Conservation (phyloP, 2,888 invertebrate genomes). For the Tachystola acroxantha region DNA sequence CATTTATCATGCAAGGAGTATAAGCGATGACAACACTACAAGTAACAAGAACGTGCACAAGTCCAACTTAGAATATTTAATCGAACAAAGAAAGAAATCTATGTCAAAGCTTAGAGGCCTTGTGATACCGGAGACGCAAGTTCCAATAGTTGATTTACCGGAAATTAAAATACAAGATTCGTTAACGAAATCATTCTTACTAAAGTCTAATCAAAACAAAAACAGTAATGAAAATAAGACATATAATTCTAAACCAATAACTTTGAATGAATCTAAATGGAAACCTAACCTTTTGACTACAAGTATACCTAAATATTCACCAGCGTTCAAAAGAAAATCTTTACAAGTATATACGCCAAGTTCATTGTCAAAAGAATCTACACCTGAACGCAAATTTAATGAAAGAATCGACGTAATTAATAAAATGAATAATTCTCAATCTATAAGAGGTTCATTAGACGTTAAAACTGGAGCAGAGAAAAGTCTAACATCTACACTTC, state of each 20-base stretch:
- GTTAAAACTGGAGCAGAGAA: conserved; percentile 36
- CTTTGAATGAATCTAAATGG: conserved; percentile 62
- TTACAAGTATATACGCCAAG: conserved; percentile 80
- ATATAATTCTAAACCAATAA: conserved; percentile 41
- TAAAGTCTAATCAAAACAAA: conserved; percentile 47
- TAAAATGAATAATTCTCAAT: conserved; percentile 34
- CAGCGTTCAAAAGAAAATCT: conserved; percentile 88
- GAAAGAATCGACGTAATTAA: conserved; percentile 46
- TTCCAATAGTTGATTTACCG: conserved; percentile 85
- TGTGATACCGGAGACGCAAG: conserved; percentile 88
- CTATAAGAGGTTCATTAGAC: conserved; percentile 40
- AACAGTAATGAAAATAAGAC: conserved; percentile 43
- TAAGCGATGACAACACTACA: conserved; percentile 64
- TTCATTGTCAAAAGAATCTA: conserved; percentile 65
- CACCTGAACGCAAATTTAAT: conserved; percentile 60
- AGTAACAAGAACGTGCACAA: conserved; percentile 72
- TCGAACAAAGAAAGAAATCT: conserved; percentile 89
- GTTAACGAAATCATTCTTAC: conserved; percentile 61
- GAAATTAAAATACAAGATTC: conserved; percentile 88
- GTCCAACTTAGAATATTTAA: conserved; percentile 84
- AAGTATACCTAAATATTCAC: conserved; percentile 88
- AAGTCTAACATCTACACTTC: conserved; percentile 28
- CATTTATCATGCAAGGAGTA: conserved; percentile 52
- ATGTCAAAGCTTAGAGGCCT: conserved; percentile 92
- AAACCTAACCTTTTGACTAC: conserved; percentile 59